Percentiles rank a stretch among this genome's conserved stretches.
Evolutionary conservation across 2,113 vertebrate genomes (phyloP).

Genomic region (Eidolon helvum): DNA sequence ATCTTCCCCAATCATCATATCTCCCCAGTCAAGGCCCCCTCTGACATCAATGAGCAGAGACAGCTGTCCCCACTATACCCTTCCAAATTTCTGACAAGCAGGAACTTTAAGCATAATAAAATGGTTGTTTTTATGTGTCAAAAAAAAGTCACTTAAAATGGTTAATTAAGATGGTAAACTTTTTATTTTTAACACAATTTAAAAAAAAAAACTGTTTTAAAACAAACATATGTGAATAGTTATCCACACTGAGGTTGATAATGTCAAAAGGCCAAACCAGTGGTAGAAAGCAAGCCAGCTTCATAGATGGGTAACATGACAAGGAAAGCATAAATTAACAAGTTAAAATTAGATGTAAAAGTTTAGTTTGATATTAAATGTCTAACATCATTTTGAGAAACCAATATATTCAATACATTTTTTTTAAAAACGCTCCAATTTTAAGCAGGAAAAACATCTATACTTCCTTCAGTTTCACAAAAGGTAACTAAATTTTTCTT

Average conservation of each 20-base stretch:
- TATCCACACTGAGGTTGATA: neutral
- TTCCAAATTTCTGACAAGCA: neutral
- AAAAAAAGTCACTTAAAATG: neutral
- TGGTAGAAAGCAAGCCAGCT: neutral
- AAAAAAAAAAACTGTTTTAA: neutral
- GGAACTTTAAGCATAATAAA: neutral
- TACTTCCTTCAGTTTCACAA: neutral
- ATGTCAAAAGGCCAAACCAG: neutral
- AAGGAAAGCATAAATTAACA: neutral
- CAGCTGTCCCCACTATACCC: neutral
- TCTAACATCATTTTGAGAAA: neutral
- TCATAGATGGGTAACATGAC: neutral
- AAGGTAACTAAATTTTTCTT: neutral
- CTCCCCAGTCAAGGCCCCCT: neutral
- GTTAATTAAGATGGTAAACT: neutral
- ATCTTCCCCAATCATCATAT: neutral
- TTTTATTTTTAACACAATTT: neutral
- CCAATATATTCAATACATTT: neutral
- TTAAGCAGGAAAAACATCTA: neutral
- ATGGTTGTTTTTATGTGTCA: neutral
- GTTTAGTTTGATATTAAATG: neutral
- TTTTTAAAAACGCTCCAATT: neutral
- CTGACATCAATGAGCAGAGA: neutral
- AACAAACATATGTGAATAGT: neutral
- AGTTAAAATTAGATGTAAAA: neutral